These are phyloP conservation scores for Cataglyphis cursor DNA, from an alignment of 2,888 invertebrate genomes.

Conservation along the genomic window DNA sequence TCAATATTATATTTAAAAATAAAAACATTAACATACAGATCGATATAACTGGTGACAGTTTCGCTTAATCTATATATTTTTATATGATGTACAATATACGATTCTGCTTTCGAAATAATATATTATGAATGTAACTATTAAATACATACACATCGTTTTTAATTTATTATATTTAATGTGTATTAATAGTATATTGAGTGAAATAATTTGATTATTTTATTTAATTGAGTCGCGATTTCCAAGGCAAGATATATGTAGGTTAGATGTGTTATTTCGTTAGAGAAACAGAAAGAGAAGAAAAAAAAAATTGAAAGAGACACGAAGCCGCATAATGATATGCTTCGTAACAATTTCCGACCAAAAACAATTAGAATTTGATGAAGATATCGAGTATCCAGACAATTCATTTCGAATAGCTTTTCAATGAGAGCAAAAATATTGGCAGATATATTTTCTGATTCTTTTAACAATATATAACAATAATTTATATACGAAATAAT, in stretches of 20 bases:
- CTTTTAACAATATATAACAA: conserved; percentile 9
- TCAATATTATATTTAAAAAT: background rate
- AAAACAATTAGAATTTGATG: conserved; percentile 44
- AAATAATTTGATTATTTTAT: conserved; percentile 28
- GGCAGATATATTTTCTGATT: conserved; percentile 24
- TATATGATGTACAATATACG: background rate
- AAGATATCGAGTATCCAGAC: conserved; percentile 33
- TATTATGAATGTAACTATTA: background rate
- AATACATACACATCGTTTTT: background rate
- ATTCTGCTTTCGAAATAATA: background rate
- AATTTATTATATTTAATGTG: conserved; percentile 22
- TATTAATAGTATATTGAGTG: conserved; percentile 10
- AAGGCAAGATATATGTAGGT: background rate
- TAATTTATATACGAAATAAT: background rate
- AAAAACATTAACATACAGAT: background rate
- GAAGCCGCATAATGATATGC: conserved; percentile 26
- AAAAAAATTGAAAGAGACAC: background rate
- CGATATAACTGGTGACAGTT: background rate
- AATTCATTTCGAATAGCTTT: conserved; percentile 39
- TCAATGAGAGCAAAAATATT: conserved; percentile 19
- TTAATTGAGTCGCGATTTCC: conserved; percentile 24
- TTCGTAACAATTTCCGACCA: conserved; percentile 29
- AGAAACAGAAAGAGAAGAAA: background rate
- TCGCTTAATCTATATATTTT: background rate
- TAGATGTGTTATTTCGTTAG: conserved; percentile 1